Conservation (phyloP, 30 jellyfish, hydroid and myxozoan genomes). For the Pelagia noctiluca region DNA sequence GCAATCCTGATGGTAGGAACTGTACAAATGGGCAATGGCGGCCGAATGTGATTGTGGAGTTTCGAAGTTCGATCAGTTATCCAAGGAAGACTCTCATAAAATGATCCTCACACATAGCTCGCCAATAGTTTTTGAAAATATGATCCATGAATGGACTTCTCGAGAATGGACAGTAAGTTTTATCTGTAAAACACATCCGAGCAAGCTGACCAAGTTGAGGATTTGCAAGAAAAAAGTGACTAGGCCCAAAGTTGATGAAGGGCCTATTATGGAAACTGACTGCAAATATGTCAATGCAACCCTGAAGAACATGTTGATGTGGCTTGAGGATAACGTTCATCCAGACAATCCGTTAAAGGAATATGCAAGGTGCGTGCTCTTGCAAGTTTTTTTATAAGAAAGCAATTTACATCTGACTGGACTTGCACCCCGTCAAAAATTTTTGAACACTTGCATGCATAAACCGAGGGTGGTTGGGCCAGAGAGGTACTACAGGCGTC, state of each 20-base stretch:
- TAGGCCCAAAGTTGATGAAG: conserved; percentile 3
- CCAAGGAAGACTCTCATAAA: conserved; percentile 23
- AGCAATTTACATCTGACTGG: too few species aligned
- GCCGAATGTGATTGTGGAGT: too few species aligned
- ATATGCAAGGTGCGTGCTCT: conserved; percentile 18
- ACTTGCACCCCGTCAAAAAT: too few species aligned
- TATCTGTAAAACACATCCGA: conserved; percentile 44
- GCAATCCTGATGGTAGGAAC: too few species aligned
- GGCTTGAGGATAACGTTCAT: conserved; percentile 31
- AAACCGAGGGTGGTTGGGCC: too few species aligned
- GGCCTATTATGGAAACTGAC: conserved; percentile 71
- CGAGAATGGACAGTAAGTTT: conserved; percentile 63
- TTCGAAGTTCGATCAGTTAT: neutral
- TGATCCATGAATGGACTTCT: conserved; percentile 80
- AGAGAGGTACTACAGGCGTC: too few species aligned
- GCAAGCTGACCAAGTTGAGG: conserved; percentile 52
- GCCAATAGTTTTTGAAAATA: conserved; percentile 68
- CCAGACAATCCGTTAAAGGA: conserved; percentile 4
- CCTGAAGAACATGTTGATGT: conserved; percentile 31
- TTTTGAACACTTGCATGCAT: too few species aligned
- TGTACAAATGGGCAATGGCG: too few species aligned
- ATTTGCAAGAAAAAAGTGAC: conserved; percentile 32
- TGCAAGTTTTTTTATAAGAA: neutral
- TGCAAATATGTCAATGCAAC: conserved; percentile 51
- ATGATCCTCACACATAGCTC: neutral